Base-by-base conservation (phyloP, 2,888 invertebrate species). In the Zaprionus lineosus region DNA sequence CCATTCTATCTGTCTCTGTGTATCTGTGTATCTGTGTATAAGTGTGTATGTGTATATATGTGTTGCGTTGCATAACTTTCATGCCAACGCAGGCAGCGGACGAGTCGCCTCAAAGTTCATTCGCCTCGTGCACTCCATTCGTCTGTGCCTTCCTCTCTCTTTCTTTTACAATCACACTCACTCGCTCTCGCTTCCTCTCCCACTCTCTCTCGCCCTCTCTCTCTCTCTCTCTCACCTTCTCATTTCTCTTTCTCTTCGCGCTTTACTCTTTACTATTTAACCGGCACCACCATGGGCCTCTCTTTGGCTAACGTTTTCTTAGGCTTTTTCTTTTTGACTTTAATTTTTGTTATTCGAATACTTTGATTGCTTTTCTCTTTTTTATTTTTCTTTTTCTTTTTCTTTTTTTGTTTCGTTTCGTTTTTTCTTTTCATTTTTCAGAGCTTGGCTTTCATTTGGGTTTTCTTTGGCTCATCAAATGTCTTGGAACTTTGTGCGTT, bases 121-220 rank as follows among this genome's bases (percentile, higher is more conserved):
- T 88, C 87, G 87, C 88, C 88, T 88, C 84, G 86, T 87, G 87
- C 87, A 87, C 87, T 88, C 84, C 82, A 87, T 86, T 87, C 86
- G 67, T 36, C 57, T 39, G 34, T 44, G 56, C 40, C 60, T 57
- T 18, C 16, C 50, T 28, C 56, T 48, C 44, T 39, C 55, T 33
- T 34, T 26, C 34, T 28, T 15, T 34, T 26, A 48, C 21, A 19
- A 19, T 33, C 31, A 19, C 39, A 39, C 37, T 34, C 51, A 19
- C 34, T 43, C 6, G 9, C 50, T 37, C 33, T 40, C 12, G 33
- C 37, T 18, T 16, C 34, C 18, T 34, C 37, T 28, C 12, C 31
- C 24, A 8, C 33, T 19, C 9, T 2, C 47, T 19, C 39, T 19
- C 31, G 31, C 28, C 29, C 28, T 16, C 26, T 21, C 36, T 40